phyloP scores from a whole-genome alignment of 1,140 invertebrate species.

The Caenorhabditis brenneri region DNA sequence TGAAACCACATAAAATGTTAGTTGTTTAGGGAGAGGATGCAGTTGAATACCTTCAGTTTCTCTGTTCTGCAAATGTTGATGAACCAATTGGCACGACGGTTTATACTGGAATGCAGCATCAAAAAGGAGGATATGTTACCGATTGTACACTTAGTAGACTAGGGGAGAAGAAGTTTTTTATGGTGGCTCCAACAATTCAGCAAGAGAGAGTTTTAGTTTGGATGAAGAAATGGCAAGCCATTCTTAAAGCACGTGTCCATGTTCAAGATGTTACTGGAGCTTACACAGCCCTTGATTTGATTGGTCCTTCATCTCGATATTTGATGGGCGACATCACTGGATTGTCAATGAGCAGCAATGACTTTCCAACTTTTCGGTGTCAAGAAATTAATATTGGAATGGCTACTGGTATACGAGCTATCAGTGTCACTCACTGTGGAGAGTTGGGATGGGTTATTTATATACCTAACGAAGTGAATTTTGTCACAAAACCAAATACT shows the following conservation, averaged over 20 bases:
- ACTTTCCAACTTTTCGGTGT: constrained; percentile 93
- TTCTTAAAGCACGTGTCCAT: constrained; percentile 62
- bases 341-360: constrained; percentile 83
- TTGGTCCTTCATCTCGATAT: constrained; percentile 88
- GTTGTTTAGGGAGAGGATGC: constrained; percentile 82
- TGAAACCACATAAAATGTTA: constrained; percentile 37
- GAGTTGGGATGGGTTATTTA: constrained; percentile 96
- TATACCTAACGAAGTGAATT: constrained; percentile 88
- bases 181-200: constrained; percentile 96
- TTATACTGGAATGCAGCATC: constrained; percentile 97
- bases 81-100: constrained; percentile 91
- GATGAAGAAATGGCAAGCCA: constrained; percentile 76
- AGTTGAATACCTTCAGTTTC: constrained; percentile 85
- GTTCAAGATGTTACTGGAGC: constrained; percentile 88
- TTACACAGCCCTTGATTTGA: constrained; percentile 95
- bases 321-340: constrained; percentile 90
- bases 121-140: constrained; percentile 92
- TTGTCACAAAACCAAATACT: background rate
- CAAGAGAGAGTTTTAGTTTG: constrained; percentile 91
- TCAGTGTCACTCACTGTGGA: constrained; percentile 95
- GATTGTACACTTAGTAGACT: constrained; percentile 92
- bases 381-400: constrained; percentile 91
- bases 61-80: constrained; percentile 95
- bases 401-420: constrained; percentile 87
- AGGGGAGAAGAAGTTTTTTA: constrained; percentile 91